phyloP scores from a whole-genome alignment of 2,888 invertebrate genomes.

The Hemicrepidius hirtus region DNA sequence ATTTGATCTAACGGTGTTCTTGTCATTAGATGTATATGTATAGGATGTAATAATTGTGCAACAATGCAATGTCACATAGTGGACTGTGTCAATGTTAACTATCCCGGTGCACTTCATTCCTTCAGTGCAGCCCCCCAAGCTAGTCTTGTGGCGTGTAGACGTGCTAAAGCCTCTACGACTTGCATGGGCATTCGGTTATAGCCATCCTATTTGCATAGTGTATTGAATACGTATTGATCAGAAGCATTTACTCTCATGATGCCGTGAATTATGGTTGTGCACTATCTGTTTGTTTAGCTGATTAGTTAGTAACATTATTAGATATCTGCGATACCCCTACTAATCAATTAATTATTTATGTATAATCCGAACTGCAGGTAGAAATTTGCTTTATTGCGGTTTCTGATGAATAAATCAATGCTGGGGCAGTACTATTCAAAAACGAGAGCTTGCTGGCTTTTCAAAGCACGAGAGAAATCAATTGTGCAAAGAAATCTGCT shows the following conservation, averaged over 20 bases:
- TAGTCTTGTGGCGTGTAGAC: constrained; percentile 52
- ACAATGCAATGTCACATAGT: constrained; percentile 67
- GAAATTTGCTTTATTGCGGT: constrained; percentile 35
- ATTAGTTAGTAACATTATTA: constrained; percentile 73
- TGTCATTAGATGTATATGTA: constrained; percentile 65
- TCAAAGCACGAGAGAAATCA: not conserved
- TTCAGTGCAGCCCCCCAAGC: constrained; percentile 64
- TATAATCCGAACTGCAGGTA: constrained; percentile 61
- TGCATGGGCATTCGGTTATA: constrained; percentile 63
- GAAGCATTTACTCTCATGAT: constrained; percentile 70
- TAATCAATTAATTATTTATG: constrained; percentile 74
- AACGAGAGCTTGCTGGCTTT: not conserved
- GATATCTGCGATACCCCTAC: constrained; percentile 72
- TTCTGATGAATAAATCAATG: constrained; percentile 44
- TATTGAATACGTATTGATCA: constrained; percentile 73
- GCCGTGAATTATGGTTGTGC: constrained; percentile 72
- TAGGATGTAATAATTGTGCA: constrained; percentile 67
- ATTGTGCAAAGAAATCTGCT: constrained; percentile 14
- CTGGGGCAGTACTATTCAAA: not conserved
- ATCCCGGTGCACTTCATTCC: constrained; percentile 65
- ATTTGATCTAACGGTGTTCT: constrained; percentile 39
- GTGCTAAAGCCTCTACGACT: constrained; percentile 54
- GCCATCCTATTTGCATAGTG: constrained; percentile 70
- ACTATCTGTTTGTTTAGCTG: constrained; percentile 74
- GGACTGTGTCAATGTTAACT: constrained; percentile 65